These are phyloP conservation scores for Pithys albifrons DNA, from an alignment of 2,113 vertebrate species.

Conservation along the genomic window DNA sequence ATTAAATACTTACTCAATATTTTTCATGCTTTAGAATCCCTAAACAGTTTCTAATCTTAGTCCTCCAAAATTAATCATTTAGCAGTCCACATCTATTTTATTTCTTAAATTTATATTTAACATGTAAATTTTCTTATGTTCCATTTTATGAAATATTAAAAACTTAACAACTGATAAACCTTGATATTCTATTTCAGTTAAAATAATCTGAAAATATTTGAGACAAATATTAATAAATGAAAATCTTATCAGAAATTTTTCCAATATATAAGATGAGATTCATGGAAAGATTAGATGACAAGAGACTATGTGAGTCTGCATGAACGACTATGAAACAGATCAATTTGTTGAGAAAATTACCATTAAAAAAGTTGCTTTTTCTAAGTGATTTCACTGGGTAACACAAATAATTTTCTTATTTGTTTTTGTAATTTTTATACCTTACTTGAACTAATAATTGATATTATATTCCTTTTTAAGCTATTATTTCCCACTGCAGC, in stretches of 20 bases:
- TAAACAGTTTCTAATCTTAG: not conserved
- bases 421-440: not conserved
- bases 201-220: not conserved
- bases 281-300: not conserved
- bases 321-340: not conserved
- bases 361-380: not conserved
- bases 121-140: not conserved
- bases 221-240: not conserved
- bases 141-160: not conserved
- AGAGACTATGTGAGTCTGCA: not conserved
- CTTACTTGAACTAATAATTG: not conserved
- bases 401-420: not conserved
- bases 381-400: not conserved
- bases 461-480: not conserved
- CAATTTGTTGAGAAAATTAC: not conserved
- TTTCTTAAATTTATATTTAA: not conserved
- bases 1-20: not conserved
- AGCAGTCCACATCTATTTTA: not conserved
- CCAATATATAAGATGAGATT: not conserved
- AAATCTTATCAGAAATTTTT: not conserved
- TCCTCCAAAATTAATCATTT: fast-evolving
- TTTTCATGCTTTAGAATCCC: not conserved
- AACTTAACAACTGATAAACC: not conserved
- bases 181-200: not conserved
- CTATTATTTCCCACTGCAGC: not conserved